phyloP scores from a whole-genome alignment of 1,140 invertebrate species.

The Gonatopus flavifemur region DNA sequence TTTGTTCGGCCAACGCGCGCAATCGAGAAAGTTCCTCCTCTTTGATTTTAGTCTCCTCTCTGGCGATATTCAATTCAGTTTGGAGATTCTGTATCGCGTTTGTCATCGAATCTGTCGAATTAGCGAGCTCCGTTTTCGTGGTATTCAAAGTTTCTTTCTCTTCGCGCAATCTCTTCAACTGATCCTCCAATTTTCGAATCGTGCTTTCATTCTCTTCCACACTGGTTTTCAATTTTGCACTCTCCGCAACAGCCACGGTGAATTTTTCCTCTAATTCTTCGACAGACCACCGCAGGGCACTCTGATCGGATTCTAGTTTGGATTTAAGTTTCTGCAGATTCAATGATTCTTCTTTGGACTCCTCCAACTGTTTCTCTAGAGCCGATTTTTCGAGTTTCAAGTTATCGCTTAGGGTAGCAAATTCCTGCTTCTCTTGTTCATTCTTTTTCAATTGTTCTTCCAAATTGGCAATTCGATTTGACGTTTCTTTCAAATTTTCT shows the following conservation, averaged over 20 bases:
- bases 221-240: constrained; percentile 23
- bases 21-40: constrained; percentile 20
- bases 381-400: constrained; percentile 54
- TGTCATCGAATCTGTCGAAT: constrained; percentile 14
- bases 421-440: constrained; percentile 49
- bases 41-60: constrained; percentile 16
- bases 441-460: constrained; percentile 34
- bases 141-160: constrained; percentile 38
- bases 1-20: constrained; percentile 19
- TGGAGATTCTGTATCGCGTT: constrained; percentile 27
- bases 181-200: constrained; percentile 26
- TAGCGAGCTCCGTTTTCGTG: constrained; percentile 23
- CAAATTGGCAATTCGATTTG: constrained; percentile 24
- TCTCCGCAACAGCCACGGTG: constrained; percentile 14
- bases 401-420: constrained; percentile 23
- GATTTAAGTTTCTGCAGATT: constrained; percentile 54
- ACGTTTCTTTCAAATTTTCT: constrained; percentile 23
- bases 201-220: constrained; percentile 28
- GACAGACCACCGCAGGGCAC: constrained; percentile 26
- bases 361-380: constrained; percentile 54
- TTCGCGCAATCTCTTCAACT: constrained; percentile 27
- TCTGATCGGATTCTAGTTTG: constrained; percentile 53
- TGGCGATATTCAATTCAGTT: constrained; percentile 21
- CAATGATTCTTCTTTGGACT: constrained; percentile 53
- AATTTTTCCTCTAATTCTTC: constrained; percentile 35